Evolutionary conservation across 2,797 vertebrate genomes (phyloP).

Genomic region (Galago senegalensis): DNA sequence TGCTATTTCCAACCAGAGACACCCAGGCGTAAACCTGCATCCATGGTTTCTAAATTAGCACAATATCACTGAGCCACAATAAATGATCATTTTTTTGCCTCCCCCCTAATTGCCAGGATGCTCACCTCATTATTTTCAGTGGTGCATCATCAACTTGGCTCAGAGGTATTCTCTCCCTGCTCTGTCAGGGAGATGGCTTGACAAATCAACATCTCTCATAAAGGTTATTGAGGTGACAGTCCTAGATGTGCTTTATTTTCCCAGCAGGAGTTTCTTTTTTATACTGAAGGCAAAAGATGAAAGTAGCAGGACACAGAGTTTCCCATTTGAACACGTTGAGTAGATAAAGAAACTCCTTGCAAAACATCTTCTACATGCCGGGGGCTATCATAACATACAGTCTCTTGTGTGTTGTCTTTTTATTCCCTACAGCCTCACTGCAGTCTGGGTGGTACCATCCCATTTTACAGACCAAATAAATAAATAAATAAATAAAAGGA

Average conservation of each 20-base stretch:
- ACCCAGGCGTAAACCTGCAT: not conserved
- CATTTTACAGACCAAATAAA: not conserved
- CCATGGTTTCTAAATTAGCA: not conserved
- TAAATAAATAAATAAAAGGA: not conserved
- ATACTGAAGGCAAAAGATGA: not conserved
- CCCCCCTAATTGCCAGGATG: not conserved
- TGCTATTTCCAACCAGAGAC: conserved; percentile 32
- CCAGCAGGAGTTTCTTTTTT: not conserved
- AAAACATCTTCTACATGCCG: not conserved
- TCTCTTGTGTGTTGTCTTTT: not conserved
- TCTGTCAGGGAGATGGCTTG: conserved; percentile 5
- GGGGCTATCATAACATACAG: not conserved
- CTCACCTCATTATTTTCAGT: conserved; percentile 30
- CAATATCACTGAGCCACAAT: not conserved
- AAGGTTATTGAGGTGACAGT: not conserved
- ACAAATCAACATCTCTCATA: conserved; percentile 37
- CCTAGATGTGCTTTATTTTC: conserved; percentile 14
- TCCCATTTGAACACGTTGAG: not conserved
- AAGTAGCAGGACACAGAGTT: not conserved
- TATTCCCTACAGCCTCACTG: not conserved
- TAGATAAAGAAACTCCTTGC: not conserved
- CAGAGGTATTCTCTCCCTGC: not conserved
- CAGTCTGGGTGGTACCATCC: not conserved
- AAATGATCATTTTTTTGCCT: conserved; percentile 3
- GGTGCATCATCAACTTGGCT: not conserved